Conservation (phyloP, 1,140 invertebrate genomes). For the Cyphomyrmex costatus region DNA sequence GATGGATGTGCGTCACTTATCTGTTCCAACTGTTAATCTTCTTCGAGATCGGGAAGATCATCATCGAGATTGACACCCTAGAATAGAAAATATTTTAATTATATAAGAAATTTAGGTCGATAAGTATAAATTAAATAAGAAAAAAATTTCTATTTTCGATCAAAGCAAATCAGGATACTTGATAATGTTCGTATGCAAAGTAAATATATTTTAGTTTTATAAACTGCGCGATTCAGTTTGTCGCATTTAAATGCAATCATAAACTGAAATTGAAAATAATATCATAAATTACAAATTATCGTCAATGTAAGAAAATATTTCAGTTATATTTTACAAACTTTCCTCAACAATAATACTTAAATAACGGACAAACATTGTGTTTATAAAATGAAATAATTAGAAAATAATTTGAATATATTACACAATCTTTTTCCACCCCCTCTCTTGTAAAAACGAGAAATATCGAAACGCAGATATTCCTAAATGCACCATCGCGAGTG, state of each 20-base stretch:
- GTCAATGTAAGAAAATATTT: slow-evolving; percentile 26
- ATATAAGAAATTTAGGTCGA: no score
- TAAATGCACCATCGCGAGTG: slow-evolving; percentile 39
- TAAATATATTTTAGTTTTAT: no score
- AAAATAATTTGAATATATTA: slow-evolving; percentile 3
- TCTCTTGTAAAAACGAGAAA: slow-evolving; percentile 42
- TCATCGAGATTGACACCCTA: slow-evolving; percentile 91
- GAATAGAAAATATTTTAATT: slow-evolving; percentile 68
- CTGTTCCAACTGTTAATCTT: slow-evolving; percentile 81
- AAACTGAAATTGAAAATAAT: no score
- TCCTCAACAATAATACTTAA: not conserved
- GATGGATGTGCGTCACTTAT: slow-evolving; percentile 37
- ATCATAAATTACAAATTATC: no score
- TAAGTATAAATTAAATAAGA: no score
- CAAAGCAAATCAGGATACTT: no score
- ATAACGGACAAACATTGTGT: not conserved
- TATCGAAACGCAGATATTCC: slow-evolving; percentile 18
- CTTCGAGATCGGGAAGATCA: slow-evolving; percentile 87
- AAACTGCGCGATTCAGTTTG: no score
- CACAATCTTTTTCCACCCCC: not conserved
- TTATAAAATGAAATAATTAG: slow-evolving; percentile 3
- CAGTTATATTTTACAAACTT: not conserved
- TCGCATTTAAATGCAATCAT: no score
- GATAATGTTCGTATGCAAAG: no score
- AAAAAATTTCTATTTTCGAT: no score